Base-by-base conservation (phyloP, 1,140 invertebrate genomes). In the Mya arenaria region DNA sequence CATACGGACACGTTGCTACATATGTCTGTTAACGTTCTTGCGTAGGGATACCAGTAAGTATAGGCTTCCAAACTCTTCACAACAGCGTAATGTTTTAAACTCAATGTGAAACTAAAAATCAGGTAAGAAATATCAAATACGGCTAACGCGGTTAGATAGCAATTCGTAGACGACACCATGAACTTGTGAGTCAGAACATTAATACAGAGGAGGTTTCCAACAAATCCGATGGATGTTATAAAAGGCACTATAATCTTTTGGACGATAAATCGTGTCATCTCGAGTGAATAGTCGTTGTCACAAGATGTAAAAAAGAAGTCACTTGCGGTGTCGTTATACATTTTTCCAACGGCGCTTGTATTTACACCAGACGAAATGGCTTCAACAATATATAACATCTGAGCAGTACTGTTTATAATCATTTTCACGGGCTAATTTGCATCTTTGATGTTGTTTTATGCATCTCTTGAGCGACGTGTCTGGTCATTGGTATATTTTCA, bases 81-180 rank as follows among this genome's bases (percentile, higher is more conserved):
- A 44, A 95, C 90, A 58, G 96, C 92, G 90, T 96, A 96, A 60
- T 96, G 92, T 44, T 96, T 93, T 85, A 96, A 95, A 37, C 95
- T 95, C 15, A 84, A 60, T 2, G 72, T 77, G 48, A 83, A 73
- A 19, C 62, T 94, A 85, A 95, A 95, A 41, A 95, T 90, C 65
- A 96, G 92, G 89, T 96, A 96, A 39, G 96, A 91, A 63, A 96
- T 92, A 86, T 96, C 96, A 44, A 95, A 95, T 62, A 95, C 94
- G 58, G 96, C 95, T 82, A 96, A 89, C 0, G 95, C 95, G 72
- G 95, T 95, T 87, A 96, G 92, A 91, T 96, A 96, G 84, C 85
- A 88, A 91, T 96, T 96, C 60, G 96, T 96, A 44, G 95, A 96
- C 71, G 94, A 94, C 65, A 95, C 90, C 96, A 96, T 96, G 48